phyloP scores from a whole-genome alignment of 2,888 invertebrate genomes.

The Platycnemis pennipes region DNA sequence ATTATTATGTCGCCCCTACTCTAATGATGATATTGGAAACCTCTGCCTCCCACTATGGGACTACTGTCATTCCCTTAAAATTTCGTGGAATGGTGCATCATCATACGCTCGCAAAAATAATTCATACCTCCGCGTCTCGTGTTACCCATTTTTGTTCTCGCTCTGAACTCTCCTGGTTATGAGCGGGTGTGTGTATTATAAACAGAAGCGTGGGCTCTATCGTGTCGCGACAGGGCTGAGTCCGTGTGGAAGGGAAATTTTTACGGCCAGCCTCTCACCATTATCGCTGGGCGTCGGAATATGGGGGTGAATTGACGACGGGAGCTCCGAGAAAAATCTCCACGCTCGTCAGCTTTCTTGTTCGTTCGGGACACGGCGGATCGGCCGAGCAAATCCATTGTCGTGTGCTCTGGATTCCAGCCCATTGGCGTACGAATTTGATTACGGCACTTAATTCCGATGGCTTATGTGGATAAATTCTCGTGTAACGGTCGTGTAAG shows the following conservation, averaged over 20 bases:
- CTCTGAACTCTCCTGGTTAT: too few relatives aligned
- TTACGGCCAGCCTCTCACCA: background rate
- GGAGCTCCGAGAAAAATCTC: background rate
- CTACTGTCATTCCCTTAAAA: background rate
- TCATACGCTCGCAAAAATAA: background rate
- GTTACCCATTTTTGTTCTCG: too few relatives aligned
- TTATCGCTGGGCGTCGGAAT: background rate
- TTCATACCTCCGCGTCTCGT: background rate
- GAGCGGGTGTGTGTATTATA: too few relatives aligned
- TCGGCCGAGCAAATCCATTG: background rate
- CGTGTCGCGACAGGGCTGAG: too few relatives aligned
- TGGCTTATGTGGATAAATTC: background rate
- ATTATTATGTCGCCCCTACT: background rate
- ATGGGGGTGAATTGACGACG: background rate
- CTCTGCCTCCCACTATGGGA: background rate
- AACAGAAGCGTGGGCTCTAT: too few relatives aligned
- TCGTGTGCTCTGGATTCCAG: background rate
- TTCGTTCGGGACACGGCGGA: background rate
- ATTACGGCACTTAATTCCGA: conserved; percentile 40
- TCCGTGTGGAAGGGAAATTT: background rate
- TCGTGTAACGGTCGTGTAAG: background rate
- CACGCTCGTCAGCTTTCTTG: background rate
- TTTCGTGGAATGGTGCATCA: background rate
- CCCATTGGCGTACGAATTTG: conserved; percentile 48
- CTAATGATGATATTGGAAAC: background rate